phyloP scores from a whole-genome alignment of 1,140 invertebrate genomes.

The Proctacanthus coquilletti region DNA sequence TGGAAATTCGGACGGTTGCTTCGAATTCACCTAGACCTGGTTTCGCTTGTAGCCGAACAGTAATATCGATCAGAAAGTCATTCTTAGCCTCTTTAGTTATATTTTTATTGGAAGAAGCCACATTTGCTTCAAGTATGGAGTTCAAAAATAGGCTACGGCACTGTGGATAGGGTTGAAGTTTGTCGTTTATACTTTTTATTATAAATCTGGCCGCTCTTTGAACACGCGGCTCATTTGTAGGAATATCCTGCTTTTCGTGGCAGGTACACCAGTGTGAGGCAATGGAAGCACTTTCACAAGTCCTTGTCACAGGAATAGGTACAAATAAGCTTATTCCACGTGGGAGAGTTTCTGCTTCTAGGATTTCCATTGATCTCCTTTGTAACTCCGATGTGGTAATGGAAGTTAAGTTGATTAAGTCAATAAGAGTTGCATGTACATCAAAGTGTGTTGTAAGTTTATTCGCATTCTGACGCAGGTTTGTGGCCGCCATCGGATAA shows the following conservation, averaged over 20 bases:
- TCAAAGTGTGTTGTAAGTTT: slow-evolving; percentile 70
- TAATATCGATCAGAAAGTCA: slow-evolving; percentile 37
- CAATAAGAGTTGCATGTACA: slow-evolving; percentile 48
- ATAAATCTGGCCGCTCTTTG: slow-evolving; percentile 37
- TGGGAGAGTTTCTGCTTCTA: slow-evolving; percentile 18
- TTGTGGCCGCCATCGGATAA: slow-evolving; percentile 44
- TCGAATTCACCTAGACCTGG: slow-evolving; percentile 64
- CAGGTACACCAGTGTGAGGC: slow-evolving; percentile 75
- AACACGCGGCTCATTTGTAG: slow-evolving; percentile 32
- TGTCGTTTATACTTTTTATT: slow-evolving; percentile 43
- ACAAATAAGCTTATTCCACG: slow-evolving; percentile 62
- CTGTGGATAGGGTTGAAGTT: slow-evolving; percentile 38
- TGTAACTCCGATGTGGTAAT: slow-evolving; percentile 20
- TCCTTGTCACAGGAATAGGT: slow-evolving; percentile 50
- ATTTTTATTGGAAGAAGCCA: slow-evolving; percentile 20
- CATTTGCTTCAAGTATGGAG: slow-evolving; percentile 21
- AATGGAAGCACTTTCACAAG: slow-evolving; percentile 58
- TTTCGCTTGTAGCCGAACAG: slow-evolving; percentile 43
- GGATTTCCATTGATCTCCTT: slow-evolving; percentile 12
- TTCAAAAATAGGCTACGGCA: slow-evolving; percentile 34
- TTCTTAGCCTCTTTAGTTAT: slow-evolving; percentile 26
- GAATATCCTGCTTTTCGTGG: slow-evolving; percentile 39
- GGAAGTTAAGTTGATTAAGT: slow-evolving; percentile 37
- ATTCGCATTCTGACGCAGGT: slow-evolving; percentile 53
- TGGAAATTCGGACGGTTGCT: slow-evolving; percentile 42